Conservation (phyloP, 2,797 vertebrate species). For the Pachyuromys duprasi region DNA sequence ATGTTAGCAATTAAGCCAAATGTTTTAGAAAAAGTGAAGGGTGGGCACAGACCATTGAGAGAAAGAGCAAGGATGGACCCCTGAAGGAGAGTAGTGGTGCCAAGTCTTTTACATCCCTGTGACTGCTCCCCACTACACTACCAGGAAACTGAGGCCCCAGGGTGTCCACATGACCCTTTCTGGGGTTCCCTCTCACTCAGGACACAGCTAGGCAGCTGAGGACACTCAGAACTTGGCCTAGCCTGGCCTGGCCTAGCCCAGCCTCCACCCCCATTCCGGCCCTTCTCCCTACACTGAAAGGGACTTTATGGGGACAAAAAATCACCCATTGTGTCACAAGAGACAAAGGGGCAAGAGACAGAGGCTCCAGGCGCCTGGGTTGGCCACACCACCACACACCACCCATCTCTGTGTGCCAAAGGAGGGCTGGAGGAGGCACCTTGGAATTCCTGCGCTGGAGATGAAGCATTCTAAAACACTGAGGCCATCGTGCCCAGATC, state of each 20-base stretch:
- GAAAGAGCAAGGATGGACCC: too few species aligned
- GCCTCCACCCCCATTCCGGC: constrained; percentile 64
- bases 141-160: background rate
- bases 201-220: constrained; percentile 64
- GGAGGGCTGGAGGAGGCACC: background rate
- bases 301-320: constrained; percentile 81
- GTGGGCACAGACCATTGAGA: background rate
- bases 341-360: constrained; percentile 82
- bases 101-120: background rate
- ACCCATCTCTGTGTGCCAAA: background rate
- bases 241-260: constrained; percentile 37
- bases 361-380: constrained; percentile 63
- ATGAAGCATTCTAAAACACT: background rate
- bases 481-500: background rate
- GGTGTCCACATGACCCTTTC: background rate
- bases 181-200: background rate
- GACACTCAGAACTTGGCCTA: constrained; percentile 68
- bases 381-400: background rate
- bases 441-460: background rate
- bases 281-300: constrained; percentile 75
- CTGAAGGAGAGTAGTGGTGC: too few species aligned
- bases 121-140: background rate
- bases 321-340: constrained; percentile 75
- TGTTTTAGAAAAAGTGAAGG: background rate
- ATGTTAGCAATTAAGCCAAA: background rate